Evolutionary conservation across 2,113 vertebrate species (phyloP), one percentile per base, ranked within the genome.

Genomic region (Odocoileus hemionus): DNA sequence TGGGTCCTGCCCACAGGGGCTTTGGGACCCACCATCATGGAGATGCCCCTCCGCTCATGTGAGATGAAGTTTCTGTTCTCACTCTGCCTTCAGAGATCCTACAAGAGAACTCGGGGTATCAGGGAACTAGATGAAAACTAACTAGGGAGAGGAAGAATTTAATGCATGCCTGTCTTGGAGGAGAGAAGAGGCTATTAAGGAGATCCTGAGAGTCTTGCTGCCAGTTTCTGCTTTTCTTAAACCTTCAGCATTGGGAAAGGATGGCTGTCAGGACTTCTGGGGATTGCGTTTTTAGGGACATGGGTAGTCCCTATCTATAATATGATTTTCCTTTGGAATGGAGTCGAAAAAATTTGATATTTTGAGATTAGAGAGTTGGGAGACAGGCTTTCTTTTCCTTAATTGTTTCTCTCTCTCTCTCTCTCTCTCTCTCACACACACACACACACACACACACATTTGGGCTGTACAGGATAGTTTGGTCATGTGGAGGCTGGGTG

Each of bases 11-110:
- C 99, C 99, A 43, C 3, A 0, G 43, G 47, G 99, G 99, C 98
- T 99, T 99, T 98, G 79, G 98, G 99, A 99, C 98, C 96, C 98
- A 95, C 99, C 98, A 97, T 99, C 99, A 99, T 99, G 36, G 96
- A 96, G 99, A 99, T 97, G 98, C 97, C 52, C 84, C 39, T 95
- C 92, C 76, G 92, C 82, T 30, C 55, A 15, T 13, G 57, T n/a
- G 0, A 97, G 91, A 92, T 55, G 54, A 92, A 50, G 25, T 58
- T 95, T 76, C 89, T 61, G 97, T 50, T 96, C 30, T 0, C 30
- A 36, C 76, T 61, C 83, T 64, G 30, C 89, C 70, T 45, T 58
- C 30, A 58, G 60, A 76, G 47, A 25, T 54, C 39, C 78, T 86
- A 14, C 10, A 25, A 23, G 45, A 83, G 50, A 45, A 82, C 33